Evolutionary conservation across 2,113 vertebrate species (phyloP).

Genomic region (Bubo scandiacus): DNA sequence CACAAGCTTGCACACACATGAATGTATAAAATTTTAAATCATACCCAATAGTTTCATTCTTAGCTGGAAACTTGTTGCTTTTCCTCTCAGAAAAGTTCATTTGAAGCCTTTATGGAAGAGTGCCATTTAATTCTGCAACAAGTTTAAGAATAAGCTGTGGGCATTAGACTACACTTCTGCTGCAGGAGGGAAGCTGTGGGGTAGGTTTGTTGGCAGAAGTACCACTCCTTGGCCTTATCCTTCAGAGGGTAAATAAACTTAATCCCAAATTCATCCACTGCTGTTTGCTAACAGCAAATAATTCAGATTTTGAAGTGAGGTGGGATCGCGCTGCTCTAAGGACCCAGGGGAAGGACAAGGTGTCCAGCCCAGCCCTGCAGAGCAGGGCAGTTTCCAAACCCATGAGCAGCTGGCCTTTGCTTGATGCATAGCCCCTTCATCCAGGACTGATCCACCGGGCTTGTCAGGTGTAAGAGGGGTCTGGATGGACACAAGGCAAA

Average conservation of each 20-base stretch:
- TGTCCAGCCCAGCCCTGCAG: background rate
- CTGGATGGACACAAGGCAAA: background rate
- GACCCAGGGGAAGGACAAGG: background rate
- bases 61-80: background rate
- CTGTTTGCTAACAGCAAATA: background rate
- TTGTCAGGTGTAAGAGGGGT: background rate
- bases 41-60: background rate
- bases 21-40: background rate
- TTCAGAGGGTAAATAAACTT: background rate
- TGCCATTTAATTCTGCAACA: background rate
- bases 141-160: background rate
- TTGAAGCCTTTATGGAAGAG: background rate
- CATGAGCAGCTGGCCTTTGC: background rate
- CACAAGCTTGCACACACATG: rapidly evolving
- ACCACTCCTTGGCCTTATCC: background rate
- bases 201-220: background rate
- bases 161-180: background rate
- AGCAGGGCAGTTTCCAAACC: background rate
- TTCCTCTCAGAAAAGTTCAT: background rate
- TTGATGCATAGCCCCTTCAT: background rate
- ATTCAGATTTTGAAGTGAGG: background rate
- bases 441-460: background rate
- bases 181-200: background rate
- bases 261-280: background rate
- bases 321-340: background rate